Conservation (phyloP, 2,888 invertebrate genomes). For the Tricholauxania praeusta region DNA sequence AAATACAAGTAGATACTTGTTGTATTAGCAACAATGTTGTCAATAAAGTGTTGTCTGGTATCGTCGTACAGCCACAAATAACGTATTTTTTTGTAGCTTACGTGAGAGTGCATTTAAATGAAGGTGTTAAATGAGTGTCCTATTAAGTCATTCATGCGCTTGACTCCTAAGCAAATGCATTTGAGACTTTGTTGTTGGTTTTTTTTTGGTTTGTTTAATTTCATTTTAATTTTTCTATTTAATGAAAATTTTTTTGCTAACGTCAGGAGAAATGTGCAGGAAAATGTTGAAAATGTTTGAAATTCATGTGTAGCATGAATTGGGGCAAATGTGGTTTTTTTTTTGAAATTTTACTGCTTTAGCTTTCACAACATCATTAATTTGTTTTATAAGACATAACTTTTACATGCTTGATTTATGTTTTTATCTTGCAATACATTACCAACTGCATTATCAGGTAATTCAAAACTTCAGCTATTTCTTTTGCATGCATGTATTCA, state of each 20-base stretch:
- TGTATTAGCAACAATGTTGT: conserved; percentile 14
- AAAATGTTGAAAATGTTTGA: conserved; percentile 1
- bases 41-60: conserved; percentile 14
- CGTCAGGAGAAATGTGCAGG: conserved; percentile 6
- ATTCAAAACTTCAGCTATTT: no score
- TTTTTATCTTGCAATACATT: no score
- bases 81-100: conserved; percentile 7
- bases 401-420: no score
- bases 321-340: no score
- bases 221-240: no score
- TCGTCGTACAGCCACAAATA: background rate
- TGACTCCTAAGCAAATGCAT: conserved; percentile 4
- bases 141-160: conserved; percentile 9
- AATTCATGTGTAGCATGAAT: background rate
- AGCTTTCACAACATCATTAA: background rate
- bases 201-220: background rate
- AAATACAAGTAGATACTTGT: no score
- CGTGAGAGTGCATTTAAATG: conserved; percentile 29
- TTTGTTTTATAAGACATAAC: background rate
- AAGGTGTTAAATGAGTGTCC: conserved; percentile 28
- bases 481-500: no score
- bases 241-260: no score
- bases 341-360: background rate
- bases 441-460: no score
- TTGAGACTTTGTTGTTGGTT: conserved; percentile 3